These are phyloP conservation scores for Tringa solitaria DNA, from an alignment of 2,113 vertebrate species.

Conservation along the genomic window DNA sequence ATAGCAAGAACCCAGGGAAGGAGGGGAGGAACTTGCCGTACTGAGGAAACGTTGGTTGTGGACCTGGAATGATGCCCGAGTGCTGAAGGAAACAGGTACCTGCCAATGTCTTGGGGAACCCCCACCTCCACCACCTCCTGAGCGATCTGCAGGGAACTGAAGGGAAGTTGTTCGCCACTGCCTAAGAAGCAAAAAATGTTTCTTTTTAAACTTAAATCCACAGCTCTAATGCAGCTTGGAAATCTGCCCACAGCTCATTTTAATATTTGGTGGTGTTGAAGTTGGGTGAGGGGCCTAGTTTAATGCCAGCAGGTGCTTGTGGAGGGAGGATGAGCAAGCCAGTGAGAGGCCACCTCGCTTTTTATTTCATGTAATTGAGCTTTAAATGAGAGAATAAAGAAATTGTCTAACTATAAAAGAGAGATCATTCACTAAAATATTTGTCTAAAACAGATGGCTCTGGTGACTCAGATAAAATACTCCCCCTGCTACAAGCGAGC, in stretches of 20 bases:
- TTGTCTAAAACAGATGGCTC: constrained; percentile 37
- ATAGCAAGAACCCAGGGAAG: not conserved
- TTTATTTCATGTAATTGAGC: not conserved
- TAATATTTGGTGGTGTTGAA: not conserved
- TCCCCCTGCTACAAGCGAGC: not conserved
- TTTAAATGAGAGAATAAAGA: not conserved
- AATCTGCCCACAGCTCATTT: not conserved
- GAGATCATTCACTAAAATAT: constrained; percentile 35
- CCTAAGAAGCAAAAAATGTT: not conserved
- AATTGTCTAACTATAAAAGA: not conserved
- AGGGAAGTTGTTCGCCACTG: not conserved
- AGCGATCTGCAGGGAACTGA: not conserved
- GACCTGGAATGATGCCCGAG: not conserved
- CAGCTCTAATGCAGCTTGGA: not conserved
- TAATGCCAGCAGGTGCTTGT: not conserved
- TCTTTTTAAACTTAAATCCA: not conserved
- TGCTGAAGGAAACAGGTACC: not conserved
- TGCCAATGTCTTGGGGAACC: not conserved
- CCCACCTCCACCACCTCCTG: not conserved
- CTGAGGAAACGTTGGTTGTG: not conserved
- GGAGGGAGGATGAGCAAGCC: not conserved
- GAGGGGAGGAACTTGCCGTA: not conserved
- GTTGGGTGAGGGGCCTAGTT: not conserved
- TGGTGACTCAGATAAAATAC: constrained; percentile 43
- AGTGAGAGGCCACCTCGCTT: not conserved